Evolutionary conservation across 2,888 invertebrate species (phyloP), one percentile per base, ranked within the genome.

Genomic region (Xestia xanthographa): DNA sequence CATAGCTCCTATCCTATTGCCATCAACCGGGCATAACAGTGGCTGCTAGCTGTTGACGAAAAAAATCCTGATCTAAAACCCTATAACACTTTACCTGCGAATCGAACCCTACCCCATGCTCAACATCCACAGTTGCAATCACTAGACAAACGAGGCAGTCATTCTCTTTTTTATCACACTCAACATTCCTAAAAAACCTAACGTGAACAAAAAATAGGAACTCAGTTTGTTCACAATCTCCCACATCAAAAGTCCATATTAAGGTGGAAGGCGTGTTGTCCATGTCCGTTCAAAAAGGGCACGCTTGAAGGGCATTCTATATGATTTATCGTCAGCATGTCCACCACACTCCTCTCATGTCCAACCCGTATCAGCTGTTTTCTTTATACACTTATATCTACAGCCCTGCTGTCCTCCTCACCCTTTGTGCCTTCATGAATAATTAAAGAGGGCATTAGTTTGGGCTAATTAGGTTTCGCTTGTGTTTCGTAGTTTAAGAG

Each of bases 291-390:
- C 60, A 62, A 56, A 83, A 84, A 75, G 72, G 77, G 71, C 72
- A 71, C 45, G 34, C 53, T 60, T 77, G 76, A 84, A 82, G 75
- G 82, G 60, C 45, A 68, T 80, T 83, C 82, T 86, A 78, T 87
- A 89, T 88, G 90, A 88, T 88, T 89, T 88, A 88, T 89, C 75
- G 77, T 74, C 12, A 45, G 50, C 79, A 53, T 87, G 87, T 82
- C 80, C 75, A 77, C 80, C 75, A 77, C 89, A 87, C 81, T 75
- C 79, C 56, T 63, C n/a, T 38, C 63, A n/a, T 66, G 72, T 77
- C 82, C 69, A 81, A 88, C 88, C 88, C 86, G 79, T 41, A 82
- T 88, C 89, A 87, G 66, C 62, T 72, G 66, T 72, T 67, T 76
- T 73, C 77, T 86, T 84, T 80, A 81, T 77, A 62, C 56, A 41